These are phyloP conservation scores for Apotomis capreana DNA, from an alignment of 2,888 invertebrate species.

Conservation along the genomic window DNA sequence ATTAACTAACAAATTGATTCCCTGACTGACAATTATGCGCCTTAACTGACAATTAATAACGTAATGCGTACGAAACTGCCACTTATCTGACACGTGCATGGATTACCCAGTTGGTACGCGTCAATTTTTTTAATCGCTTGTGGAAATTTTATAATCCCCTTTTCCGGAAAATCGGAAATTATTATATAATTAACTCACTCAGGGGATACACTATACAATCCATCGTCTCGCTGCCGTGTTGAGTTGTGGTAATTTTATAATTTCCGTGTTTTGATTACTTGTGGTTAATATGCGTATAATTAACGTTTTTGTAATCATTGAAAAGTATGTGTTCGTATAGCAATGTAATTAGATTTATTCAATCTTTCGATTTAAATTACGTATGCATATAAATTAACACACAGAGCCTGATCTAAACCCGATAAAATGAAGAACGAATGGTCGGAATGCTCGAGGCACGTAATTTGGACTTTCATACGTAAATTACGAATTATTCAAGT, in stretches of 20 bases:
- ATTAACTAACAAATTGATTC: conserved; percentile 39
- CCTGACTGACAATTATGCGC: conserved; percentile 25
- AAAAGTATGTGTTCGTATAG: no score
- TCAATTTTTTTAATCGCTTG: conserved; percentile 4
- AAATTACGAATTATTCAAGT: no score
- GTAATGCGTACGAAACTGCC: conserved; percentile 22
- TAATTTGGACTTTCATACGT: no score
- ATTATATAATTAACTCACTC: background rate
- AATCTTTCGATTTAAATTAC: no score
- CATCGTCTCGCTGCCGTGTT: background rate
- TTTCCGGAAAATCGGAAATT: background rate
- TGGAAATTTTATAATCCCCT: conserved; percentile 8
- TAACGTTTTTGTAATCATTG: no score
- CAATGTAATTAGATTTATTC: no score
- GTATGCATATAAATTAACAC: no score
- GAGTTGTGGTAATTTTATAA: conserved; percentile 7
- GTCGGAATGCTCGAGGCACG: no score
- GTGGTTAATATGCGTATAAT: background rate
- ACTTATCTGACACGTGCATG: conserved; percentile 23
- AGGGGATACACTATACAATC: background rate
- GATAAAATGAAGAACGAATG: no score
- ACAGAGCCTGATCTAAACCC: no score
- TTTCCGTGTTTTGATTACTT: conserved; percentile 13
- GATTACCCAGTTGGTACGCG: conserved; percentile 4
- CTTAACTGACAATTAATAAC: conserved; percentile 25